Conservation (phyloP, 1,140 invertebrate species). For the Gonioctena quinquepunctata region DNA sequence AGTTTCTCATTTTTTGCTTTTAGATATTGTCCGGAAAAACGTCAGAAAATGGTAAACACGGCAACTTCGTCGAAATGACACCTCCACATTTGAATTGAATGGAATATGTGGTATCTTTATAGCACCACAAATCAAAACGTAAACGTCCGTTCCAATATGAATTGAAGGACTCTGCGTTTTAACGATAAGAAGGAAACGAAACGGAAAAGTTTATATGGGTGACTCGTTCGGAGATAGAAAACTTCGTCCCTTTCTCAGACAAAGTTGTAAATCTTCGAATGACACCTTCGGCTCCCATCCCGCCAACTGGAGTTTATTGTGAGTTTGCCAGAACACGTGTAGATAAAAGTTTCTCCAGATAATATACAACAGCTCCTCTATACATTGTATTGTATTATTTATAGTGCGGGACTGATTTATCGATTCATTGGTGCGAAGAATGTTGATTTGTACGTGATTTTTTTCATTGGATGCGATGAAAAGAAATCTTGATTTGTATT, state of each 20-base stretch:
- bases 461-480: no score
- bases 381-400: slow-evolving; percentile 17
- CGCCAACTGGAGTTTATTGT: slow-evolving; percentile 25
- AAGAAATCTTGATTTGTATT: no score
- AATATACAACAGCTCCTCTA: not conserved
- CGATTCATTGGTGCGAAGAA: no score
- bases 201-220: slow-evolving; percentile 32
- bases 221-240: slow-evolving; percentile 30
- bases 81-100: not conserved
- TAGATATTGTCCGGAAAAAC: no score
- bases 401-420: not conserved
- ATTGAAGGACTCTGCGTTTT: slow-evolving; percentile 27
- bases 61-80: not conserved
- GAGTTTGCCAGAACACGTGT: slow-evolving; percentile 29
- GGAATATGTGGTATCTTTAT: not conserved
- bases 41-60: no score
- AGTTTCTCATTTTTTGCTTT: no score
- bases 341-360: slow-evolving; percentile 23
- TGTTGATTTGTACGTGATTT: no score
- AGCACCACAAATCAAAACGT: slow-evolving; percentile 13
- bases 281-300: slow-evolving; percentile 29
- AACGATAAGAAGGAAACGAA: slow-evolving; percentile 34
- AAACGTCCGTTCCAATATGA: slow-evolving; percentile 30
- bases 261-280: slow-evolving; percentile 36
- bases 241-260: slow-evolving; percentile 29